Base-by-base conservation (phyloP, 37 sponge, comb jelly and placozoan genomes). In the Axinella damicornis region DNA sequence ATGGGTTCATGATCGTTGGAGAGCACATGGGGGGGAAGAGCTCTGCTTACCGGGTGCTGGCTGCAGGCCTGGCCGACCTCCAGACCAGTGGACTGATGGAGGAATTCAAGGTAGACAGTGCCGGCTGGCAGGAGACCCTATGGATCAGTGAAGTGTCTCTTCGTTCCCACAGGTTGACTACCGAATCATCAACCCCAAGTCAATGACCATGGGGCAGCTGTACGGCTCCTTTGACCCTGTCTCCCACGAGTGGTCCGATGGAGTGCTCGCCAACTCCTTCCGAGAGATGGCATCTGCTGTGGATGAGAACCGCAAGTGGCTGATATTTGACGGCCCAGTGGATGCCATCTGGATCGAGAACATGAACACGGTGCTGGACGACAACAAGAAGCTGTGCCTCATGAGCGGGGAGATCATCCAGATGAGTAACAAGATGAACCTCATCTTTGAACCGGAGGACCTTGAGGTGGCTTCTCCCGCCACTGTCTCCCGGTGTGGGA, bases 291-390 rank as follows among this genome's bases (percentile, higher is more conserved):
- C 92, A 57, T 94, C 94, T 36, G 67, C 93, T 4, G 96, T 96
- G 90, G 96, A 98, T 57, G 95, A 97, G 77, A 97, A 98, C 41
- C 91, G 94, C 28, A 76, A 96, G 13, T 98, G 99, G 99, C 89
- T 98, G 21, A 93, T 96, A 0, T 79, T 98, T 41, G 99, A 98
- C 76, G 99, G 99, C 0, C 99, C 99, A 5, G 99, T 98, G 35
- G 99, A 98, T 94, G 94, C 99, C 14, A 90, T 98, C 40, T 98
- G 99, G 99, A 98, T 98, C 70, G 99, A 98, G 84, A 98, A 98
- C 73, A 88, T 98, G 66, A 98, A 98, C 87, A 90, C 89, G 86
- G 99, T 98, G 33, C 70, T 98, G 83, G 99, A 98, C 41, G 99
- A 98, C 80, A 98, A 98, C 90, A 96, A 96, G 89, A 98, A 97